phyloP scores from a whole-genome alignment of 2,797 vertebrate genomes.

The Silurus aristotelis region DNA sequence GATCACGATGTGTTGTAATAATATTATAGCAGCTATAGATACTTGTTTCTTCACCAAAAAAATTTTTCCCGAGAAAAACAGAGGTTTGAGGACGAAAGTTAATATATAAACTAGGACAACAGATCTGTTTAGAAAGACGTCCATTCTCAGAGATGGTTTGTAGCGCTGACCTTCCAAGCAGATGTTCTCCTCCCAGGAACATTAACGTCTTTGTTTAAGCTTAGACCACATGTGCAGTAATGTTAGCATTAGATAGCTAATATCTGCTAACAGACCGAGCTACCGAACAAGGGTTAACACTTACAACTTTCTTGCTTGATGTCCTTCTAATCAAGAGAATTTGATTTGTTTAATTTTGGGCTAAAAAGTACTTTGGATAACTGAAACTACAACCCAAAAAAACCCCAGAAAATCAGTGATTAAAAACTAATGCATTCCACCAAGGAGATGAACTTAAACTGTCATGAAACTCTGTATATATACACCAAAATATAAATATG shows the following conservation, averaged over 20 bases:
- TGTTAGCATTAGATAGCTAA: background rate
- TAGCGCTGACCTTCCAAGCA: background rate
- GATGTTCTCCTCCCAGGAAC: conserved; percentile 7
- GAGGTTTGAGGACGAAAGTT: background rate
- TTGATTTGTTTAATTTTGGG: background rate
- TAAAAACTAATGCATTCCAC: background rate
- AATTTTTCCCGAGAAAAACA: too few relatives aligned
- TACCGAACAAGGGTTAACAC: background rate
- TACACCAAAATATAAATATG: background rate
- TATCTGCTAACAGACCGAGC: background rate
- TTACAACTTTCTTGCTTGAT: background rate
- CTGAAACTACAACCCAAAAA: background rate
- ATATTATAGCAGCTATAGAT: background rate
- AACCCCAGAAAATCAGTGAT: background rate
- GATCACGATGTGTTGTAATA: background rate
- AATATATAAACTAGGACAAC: background rate
- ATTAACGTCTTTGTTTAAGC: background rate
- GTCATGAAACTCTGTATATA: background rate
- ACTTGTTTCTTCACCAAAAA: background rate
- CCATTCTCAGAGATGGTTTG: background rate
- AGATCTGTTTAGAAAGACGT: background rate
- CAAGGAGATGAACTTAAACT: background rate
- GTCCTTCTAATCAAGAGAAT: background rate
- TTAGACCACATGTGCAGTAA: background rate
- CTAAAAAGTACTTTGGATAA: background rate